These are phyloP conservation scores for Suillia variegata DNA, from an alignment of 2,888 invertebrate genomes.

Conservation along the genomic window DNA sequence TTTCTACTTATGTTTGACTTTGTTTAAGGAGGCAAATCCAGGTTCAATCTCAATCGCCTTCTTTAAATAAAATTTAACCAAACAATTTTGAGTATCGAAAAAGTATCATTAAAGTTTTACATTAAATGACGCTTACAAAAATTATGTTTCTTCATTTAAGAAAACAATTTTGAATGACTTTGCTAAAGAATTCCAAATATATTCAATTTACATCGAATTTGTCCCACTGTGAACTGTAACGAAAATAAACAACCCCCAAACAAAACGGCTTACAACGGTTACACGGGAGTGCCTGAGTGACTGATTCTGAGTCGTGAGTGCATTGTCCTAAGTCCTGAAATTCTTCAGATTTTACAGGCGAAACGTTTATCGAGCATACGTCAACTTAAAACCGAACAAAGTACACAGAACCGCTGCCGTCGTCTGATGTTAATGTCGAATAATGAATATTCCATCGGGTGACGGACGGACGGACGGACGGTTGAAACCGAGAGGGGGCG, in stretches of 20 bases:
- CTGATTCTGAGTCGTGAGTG: constrained; percentile 38
- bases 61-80: too few species aligned
- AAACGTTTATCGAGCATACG: constrained; percentile 35
- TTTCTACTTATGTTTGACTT: too few species aligned
- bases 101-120: too few species aligned
- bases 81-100: too few species aligned
- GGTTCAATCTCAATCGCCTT: too few species aligned
- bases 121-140: too few species aligned
- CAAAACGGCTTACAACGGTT: background rate
- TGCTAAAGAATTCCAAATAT: too few species aligned
- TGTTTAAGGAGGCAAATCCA: too few species aligned
- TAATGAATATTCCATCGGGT: constrained; percentile 17
- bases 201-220: too few species aligned
- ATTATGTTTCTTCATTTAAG: too few species aligned
- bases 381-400: constrained; percentile 25
- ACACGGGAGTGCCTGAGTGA: background rate
- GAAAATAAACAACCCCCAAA: constrained; percentile 43
- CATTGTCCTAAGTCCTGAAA: constrained; percentile 46
- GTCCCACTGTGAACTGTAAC: constrained; percentile 24
- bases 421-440: constrained; percentile 21
- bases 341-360: constrained; percentile 20
- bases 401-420: constrained; percentile 23
- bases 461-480: background rate
- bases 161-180: too few species aligned
- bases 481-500: constrained; percentile 39